Conservation (phyloP, 2,113 vertebrate species). For the Riparia riparia region DNA sequence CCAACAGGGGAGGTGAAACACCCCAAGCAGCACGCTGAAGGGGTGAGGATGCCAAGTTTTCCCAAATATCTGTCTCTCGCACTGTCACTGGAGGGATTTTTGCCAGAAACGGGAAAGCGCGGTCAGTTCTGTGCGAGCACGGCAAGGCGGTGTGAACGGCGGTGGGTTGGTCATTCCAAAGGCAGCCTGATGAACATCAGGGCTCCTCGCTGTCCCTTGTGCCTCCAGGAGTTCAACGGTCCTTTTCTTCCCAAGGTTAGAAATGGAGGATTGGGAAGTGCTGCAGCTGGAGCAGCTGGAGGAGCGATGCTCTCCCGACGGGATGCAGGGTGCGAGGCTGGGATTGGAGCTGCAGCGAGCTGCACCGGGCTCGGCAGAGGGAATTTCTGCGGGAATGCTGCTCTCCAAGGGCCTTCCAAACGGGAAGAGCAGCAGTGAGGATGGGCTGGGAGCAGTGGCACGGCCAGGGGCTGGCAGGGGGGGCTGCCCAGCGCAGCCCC, state of each 20-base stretch:
- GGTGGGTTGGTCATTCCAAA: neutral
- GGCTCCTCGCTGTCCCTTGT: neutral
- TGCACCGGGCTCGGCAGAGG: accelerated
- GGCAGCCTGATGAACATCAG: neutral
- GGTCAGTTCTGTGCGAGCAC: neutral
- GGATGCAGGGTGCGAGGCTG: no score
- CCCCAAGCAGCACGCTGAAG: neutral
- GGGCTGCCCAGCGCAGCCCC: neutral
- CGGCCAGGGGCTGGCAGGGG: no score
- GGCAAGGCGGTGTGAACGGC: neutral
- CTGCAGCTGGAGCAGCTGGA: neutral
- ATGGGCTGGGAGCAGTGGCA: no score
- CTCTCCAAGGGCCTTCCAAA: no score
- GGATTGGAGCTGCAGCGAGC: no score
- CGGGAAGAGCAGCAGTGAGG: no score
- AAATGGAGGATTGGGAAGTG: neutral
- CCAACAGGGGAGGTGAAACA: accelerated
- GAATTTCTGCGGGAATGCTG: no score
- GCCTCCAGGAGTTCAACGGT: neutral
- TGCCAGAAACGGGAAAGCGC: neutral
- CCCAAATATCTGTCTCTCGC: neutral
- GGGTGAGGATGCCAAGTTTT: neutral
- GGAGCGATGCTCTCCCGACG: neutral
- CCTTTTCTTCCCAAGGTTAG: neutral
- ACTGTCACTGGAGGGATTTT: neutral